Conservation (phyloP, 2,888 invertebrate genomes). For the Cheilosia impressa region DNA sequence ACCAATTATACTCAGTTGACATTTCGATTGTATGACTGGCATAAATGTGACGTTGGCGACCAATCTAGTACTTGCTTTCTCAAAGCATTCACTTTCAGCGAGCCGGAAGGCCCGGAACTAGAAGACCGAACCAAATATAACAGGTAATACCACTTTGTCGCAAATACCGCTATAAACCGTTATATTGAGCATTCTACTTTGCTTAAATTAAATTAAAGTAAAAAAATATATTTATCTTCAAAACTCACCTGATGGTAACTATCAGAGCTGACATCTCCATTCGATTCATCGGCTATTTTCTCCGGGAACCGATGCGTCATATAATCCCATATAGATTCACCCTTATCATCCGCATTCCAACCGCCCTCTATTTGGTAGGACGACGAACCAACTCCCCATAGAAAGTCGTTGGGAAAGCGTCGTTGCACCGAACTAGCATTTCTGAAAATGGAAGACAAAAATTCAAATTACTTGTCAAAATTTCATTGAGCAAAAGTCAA, state of each 20-base stretch:
- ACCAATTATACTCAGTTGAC: no score
- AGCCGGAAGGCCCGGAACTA: no score
- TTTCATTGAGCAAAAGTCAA: background rate
- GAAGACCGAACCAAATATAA: no score
- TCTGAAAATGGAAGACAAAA: conserved; percentile 37
- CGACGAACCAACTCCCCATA: conserved; percentile 83
- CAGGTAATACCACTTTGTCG: no score
- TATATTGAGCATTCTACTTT: no score
- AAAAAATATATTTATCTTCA: no score
- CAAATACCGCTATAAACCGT: no score
- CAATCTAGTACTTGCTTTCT: no score
- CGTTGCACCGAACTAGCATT: conserved; percentile 67
- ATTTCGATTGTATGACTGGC: no score
- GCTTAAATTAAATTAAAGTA: no score
- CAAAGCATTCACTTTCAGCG: no score
- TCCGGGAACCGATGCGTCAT: conserved; percentile 86
- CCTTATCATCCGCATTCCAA: conserved; percentile 84
- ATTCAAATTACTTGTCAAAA: conserved; percentile 13
- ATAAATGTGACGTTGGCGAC: no score
- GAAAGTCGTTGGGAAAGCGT: conserved; percentile 82
- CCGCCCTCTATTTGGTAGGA: conserved; percentile 83
- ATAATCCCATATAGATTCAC: conserved; percentile 87
- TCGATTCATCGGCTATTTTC: conserved; percentile 86
- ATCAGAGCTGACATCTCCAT: conserved; percentile 86
- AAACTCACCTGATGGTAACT: conserved; percentile 84